Base-by-base conservation (phyloP, 2,888 invertebrate genomes). In the Ganaspis brasiliensis region DNA sequence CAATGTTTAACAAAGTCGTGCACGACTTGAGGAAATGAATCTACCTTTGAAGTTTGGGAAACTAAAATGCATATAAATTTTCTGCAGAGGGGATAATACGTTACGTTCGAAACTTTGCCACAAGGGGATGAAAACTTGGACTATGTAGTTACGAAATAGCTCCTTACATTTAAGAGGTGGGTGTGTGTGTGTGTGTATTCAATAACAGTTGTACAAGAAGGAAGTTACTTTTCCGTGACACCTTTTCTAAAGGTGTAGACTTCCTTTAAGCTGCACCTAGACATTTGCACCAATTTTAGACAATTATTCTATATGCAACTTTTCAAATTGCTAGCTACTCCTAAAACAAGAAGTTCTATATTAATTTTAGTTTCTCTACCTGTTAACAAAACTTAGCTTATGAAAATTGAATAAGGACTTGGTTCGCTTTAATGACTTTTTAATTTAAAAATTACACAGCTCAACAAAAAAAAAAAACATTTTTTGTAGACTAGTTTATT, bases 221-320 rank as follows among this genome's bases (percentile, higher is more conserved):
- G 6, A 67, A 67, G 40, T 63, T 67, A 14, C n/a, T 24, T 40
- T 14, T 40, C 10, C 9, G 14, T 67, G 21, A 45, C 14, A 67
- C 40, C 63, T 67, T 40, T 24, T 67, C 40, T 0, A 21, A 37
- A 21, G 2, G 40, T 24, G 40, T 21, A 45, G 10, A 19, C n/a
- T 35, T 10, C 12, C 19, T 37, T 61, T 37, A 19, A n/a, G 35
- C 12, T 4, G 24, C 14, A 12, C 24, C 63, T 37, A 67, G 14
- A 37, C 2, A 67, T 40, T 67, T 45, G 14, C 21, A 67, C 19
- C 24, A 40, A 67, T 67, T 45, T 45, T 21, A 14, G 21, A 19
- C 9, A 14, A 67, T 67, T 40, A 67, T 67, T 67, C 40, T 67
- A n/a, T 4, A 45, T 21, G 21, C 24, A 24, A 67, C 24, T 67